Evolutionary conservation across 1,140 invertebrate species (phyloP), one percentile per base, ranked within the genome.

Genomic region (Pseudomyrmex pallidus): DNA sequence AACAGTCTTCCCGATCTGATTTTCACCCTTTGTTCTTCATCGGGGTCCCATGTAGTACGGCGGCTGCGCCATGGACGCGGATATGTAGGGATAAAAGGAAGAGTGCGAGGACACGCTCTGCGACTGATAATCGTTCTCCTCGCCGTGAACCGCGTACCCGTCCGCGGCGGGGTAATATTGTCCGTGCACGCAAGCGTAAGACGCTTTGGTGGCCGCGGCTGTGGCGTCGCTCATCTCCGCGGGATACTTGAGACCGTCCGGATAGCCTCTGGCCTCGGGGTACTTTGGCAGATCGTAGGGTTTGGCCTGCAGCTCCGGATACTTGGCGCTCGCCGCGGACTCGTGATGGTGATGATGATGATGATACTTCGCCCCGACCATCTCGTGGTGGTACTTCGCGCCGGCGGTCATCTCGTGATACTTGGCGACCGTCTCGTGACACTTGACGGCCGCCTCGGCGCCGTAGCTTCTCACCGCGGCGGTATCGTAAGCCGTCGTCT

Each of bases 21-120:
- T 35, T 35, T 35, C 35, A 35, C 17, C 17, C 17, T 89, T 25
- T 3, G 25, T 25, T 25, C 25, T 25, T 82, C 92, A 94, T 85
- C 93, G 91, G 0, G 93, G 94, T 12, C 91, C 92, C 91, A 94
- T 94, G 72, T 94, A 94, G 80, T 94, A 93, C 7, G 94, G 91
- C 9, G 93, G 85, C 82, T 93, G 92, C 0, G 90, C 80, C 90
- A 94, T 91, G 9, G 93, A 91, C 1, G 93, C 88, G 8, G 92
- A 91, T 73, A 94, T 92, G 56, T 94, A 94, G 0, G 94, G 92
- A 76, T 94, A 94, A 86, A 94, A 94, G 0, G 93, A 90, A 52
- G 74, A 63, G 54, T 93, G 93, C 0, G 91, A 68, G 0, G 92
- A 82, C 20, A 93, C 88, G 3, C 68, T 82, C 76, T 93, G 92